Conservation (phyloP, 1,140 invertebrate species). For the Theocolax elegans region DNA sequence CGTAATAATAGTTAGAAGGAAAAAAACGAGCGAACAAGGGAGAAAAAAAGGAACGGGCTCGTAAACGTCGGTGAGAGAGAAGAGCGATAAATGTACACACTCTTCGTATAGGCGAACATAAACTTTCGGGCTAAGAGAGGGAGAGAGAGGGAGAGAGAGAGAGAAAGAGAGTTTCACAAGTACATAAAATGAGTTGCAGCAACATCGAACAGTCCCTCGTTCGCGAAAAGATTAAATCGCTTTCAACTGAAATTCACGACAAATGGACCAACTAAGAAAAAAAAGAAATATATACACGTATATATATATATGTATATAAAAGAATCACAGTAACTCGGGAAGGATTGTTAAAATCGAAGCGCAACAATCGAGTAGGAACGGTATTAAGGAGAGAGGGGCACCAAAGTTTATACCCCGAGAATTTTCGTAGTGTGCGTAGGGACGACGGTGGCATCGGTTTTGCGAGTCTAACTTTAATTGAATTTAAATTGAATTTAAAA, state of each 20-base stretch:
- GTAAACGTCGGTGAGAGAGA: conserved; percentile 30
- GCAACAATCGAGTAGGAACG: conserved; percentile 1
- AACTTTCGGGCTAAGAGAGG: conserved; percentile 22
- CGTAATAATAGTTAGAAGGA: too few relatives aligned
- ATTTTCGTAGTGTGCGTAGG: background rate
- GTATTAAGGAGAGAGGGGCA: background rate
- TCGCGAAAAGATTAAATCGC: conserved; percentile 27
- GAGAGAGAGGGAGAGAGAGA: too few relatives aligned
- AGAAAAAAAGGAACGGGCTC: too few relatives aligned
- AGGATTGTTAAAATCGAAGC: conserved; percentile 12
- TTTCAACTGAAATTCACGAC: background rate
- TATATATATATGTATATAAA: background rate
- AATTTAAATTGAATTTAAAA: conserved; percentile 64
- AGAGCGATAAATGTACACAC: conserved; percentile 27
- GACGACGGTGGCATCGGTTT: background rate
- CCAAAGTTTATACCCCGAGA: background rate
- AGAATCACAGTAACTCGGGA: background rate
- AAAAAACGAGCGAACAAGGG: background rate
- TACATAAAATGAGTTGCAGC: conserved; percentile 33
- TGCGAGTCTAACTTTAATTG: conserved; percentile 55
- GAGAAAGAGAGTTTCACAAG: conserved; percentile 22
- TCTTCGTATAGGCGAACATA: conserved; percentile 7
- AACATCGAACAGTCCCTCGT: conserved; percentile 6
- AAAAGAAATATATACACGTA: background rate
- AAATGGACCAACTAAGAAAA: background rate